Base-by-base conservation (phyloP, 2,113 vertebrate genomes). In the Cariama cristata region DNA sequence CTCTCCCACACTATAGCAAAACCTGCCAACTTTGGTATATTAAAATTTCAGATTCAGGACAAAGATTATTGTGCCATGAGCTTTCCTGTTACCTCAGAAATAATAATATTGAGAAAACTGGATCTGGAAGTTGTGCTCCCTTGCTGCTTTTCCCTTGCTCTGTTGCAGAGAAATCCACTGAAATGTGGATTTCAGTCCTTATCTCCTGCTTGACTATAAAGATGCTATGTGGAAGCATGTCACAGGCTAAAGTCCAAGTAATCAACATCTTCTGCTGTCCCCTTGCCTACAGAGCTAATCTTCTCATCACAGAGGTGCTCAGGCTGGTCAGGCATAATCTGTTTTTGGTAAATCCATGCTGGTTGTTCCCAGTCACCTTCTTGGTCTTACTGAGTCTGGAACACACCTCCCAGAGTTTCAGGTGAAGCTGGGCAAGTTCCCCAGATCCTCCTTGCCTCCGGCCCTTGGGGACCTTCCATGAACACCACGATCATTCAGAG, bases 401-500 rank as follows among this genome's bases (percentile, higher is more conserved):
- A 88, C 60, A 56, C 75, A 44, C 33, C 20, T 81, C 26, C 27
- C 47, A 42, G 42, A 68, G 32, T 79, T 83, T 56, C 40, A 79
- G 49, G 40, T 68, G 62, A 86, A 60, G 18, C 30, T 64, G 30
- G 14, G 47, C 20, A 24, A 71, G 12, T 55, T 60, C 18, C 23
- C 12, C 35, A 83, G 44, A 59, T 79, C 27, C 16, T 53, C 35
- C 47, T 67, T 74, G 6, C n/a, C 20, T 86, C 26, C 0, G 3
- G 38, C 21, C 16, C 27, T 71, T 40, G 24, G 19, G 42, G 32
- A 38, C 28, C 19, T 86, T 22, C 28, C 38, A 22, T 3, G 2
- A 69, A 11, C 12, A 32, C 19, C 50, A 27, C 0, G 0, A 3
- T 74, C 53, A 16, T 35, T 87, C 23, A 40, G 59, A 80, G 55